Evolutionary conservation across 2,113 vertebrate genomes (phyloP), one percentile per base, ranked within the genome.

Genomic region (Gymnogyps californianus): DNA sequence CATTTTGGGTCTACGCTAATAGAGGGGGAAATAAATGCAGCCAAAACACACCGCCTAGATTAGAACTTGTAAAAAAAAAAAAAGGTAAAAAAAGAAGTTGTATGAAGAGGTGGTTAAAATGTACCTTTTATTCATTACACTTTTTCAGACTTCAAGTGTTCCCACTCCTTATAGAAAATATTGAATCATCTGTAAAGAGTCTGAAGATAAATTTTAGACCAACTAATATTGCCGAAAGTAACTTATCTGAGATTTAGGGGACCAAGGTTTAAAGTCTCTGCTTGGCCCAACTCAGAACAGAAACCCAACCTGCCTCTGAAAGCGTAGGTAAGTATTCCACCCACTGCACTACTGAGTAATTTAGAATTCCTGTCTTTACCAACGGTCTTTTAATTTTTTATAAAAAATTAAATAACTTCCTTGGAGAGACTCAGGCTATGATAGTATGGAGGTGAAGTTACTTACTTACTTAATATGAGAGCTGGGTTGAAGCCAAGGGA

Each of bases 1-100:
- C 2, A n/a, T 17, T 64, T 52, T 36, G 8, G 6, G 12, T 69
- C 74, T 69, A 59, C 0, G 0, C 4, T 42, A 74, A 54, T 6
- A 67, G 8, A 89, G 34, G 11, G 58, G 24, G 47, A 95, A 94
- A 84, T 32, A 74, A 82, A 90, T 36, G 12, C 28, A 55, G 16
- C 9, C 13, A 49, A 84, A 94, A 46, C 8, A 46, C 5, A 58
- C 40, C 1, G 9, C 4, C 7, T 54, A 36, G 9, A 52, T 54
- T 34, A 66, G 18, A 92, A 74, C 2, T 10, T 6, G 10, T 4
- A 7, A 11, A 42, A 22, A 19, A 36, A 55, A 22, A 31, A 10
- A 18, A 49, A 31, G 38, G 38, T 38, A 38, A 47, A 52, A 36
- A 61, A 25, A 40, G 52, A 31, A 32, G 6, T 16, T 34, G 4